Conservation (phyloP, 2,797 vertebrate species). For the Neostethus bicornis region DNA sequence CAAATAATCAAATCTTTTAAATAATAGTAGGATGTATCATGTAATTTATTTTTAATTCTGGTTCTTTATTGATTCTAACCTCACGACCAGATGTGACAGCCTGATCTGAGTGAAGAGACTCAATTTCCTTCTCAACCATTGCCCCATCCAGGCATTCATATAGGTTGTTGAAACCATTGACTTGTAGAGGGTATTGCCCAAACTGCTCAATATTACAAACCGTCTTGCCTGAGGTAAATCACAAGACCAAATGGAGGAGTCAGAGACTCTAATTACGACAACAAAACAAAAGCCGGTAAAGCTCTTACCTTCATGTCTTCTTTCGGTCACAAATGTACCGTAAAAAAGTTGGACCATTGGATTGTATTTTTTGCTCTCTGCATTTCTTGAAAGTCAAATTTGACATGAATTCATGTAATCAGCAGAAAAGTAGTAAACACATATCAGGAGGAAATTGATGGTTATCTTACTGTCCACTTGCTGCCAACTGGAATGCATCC, state of each 20-base stretch:
- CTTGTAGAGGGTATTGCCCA: slow-evolving; percentile 98
- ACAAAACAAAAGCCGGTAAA: accelerated
- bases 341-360: slow-evolving; percentile 99
- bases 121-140: slow-evolving; percentile 92
- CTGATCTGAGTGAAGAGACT: slow-evolving; percentile 81
- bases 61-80: slow-evolving; percentile 69
- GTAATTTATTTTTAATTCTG: not conserved
- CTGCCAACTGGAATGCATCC: slow-evolving; percentile 92
- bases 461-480: slow-evolving; percentile 86
- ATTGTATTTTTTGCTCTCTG: slow-evolving; percentile 88
- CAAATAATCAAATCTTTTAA: not conserved
- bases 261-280: not conserved
- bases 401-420: not conserved
- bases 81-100: slow-evolving; percentile 84
- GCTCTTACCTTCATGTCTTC: slow-evolving; percentile 87
- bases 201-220: slow-evolving; percentile 94
- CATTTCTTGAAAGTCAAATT: slow-evolving; percentile 70
- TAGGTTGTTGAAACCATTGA: slow-evolving; percentile 93
- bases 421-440: not conserved
- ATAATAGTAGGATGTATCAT: too few species aligned
- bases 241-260: slow-evolving; percentile 1
- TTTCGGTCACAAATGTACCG: slow-evolving; percentile 92
- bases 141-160: slow-evolving; percentile 94
- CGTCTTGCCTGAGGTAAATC: slow-evolving; percentile 79
- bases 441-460: too few species aligned